Percentiles rank a stretch among this genome's conserved stretches.
Conservation (phyloP, 2,797 vertebrate species). For the Synanceia verrucosa region DNA sequence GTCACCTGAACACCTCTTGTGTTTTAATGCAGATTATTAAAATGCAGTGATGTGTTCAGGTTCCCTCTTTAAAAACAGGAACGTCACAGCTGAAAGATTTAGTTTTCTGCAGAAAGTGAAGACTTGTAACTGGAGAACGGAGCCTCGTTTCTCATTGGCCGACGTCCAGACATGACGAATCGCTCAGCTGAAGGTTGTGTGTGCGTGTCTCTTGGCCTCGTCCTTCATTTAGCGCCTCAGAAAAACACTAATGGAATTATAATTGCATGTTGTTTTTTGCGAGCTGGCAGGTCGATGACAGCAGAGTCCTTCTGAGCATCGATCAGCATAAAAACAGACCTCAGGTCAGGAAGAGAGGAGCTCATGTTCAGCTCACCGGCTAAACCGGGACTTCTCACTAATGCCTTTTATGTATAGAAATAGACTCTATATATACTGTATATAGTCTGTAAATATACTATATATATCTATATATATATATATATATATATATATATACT, state of each 20-base stretch:
- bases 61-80: too few relatives aligned
- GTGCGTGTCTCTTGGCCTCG: constrained; percentile 9
- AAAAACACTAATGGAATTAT: constrained; percentile 29
- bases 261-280: constrained; percentile 6
- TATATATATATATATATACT: too few relatives aligned
- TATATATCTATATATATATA: too few relatives aligned
- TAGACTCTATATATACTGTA: too few relatives aligned
- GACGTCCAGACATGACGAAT: neutral
- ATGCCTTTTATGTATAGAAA: too few relatives aligned
- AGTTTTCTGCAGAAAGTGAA: too few relatives aligned
- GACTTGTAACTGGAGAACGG: too few relatives aligned
- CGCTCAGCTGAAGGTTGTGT: neutral
- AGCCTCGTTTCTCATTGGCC: neutral
- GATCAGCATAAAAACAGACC: constrained; percentile 21
- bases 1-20: neutral
- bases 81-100: too few relatives aligned
- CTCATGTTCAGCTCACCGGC: neutral
- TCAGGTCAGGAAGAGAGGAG: constrained; percentile 3
- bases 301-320: constrained; percentile 13
- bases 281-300: constrained; percentile 5
- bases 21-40: neutral
- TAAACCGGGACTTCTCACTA: constrained; percentile 5
- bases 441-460: too few relatives aligned
- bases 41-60: neutral
- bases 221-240: constrained; percentile 8